phyloP scores from a whole-genome alignment of 2,113 vertebrate genomes.

The Addax nasomaculatus region DNA sequence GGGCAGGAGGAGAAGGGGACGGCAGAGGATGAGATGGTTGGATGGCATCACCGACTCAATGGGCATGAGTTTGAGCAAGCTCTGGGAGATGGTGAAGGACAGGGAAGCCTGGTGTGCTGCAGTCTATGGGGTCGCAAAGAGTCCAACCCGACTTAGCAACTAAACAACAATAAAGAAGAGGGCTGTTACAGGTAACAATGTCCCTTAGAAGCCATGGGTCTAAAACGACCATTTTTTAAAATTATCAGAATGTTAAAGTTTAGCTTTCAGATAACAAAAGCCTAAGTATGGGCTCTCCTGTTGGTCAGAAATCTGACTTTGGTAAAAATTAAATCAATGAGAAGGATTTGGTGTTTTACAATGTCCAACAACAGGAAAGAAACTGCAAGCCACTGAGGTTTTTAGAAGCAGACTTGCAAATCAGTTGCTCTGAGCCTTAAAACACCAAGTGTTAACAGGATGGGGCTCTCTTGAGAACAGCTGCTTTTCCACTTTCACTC shows the following conservation, averaged over 20 bases:
- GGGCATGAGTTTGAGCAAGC: neutral
- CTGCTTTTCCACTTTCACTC: neutral
- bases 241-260: neutral
- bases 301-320: neutral
- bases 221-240: neutral
- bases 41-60: neutral
- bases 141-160: accelerated
- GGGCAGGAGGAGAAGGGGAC: neutral
- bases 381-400: neutral
- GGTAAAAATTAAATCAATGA: neutral
- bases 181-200: neutral
- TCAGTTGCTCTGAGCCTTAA: neutral
- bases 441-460: too few relatives aligned
- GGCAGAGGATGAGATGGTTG: neutral
- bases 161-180: neutral
- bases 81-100: neutral
- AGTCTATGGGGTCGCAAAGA: neutral
- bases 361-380: neutral
- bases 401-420: neutral
- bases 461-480: neutral
- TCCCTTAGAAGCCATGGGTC: accelerated
- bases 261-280: neutral
- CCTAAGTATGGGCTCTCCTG: accelerated
- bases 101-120: neutral
- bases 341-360: neutral